A percentile compares a stretch with the other conserved stretches of the same genome.
phyloP scores from a whole-genome alignment of 2,888 invertebrate genomes.

The Oligia fasciuncula region DNA sequence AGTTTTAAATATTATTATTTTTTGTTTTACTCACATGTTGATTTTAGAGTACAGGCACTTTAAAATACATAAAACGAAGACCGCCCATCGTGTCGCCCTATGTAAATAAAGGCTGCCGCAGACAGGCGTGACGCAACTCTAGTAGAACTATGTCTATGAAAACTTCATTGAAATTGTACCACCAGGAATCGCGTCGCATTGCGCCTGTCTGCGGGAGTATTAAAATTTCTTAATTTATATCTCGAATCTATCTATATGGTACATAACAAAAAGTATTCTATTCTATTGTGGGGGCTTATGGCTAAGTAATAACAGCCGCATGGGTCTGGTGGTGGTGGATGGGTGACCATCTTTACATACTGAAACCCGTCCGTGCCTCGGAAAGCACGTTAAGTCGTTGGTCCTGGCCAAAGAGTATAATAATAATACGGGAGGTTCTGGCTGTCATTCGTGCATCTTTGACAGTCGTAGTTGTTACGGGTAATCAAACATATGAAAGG shows the following conservation, averaged over 20 bases:
- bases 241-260: not conserved
- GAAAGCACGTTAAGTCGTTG: too few species aligned
- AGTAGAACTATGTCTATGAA: not conserved
- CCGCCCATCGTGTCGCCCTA: too few species aligned
- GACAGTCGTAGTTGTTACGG: too few species aligned
- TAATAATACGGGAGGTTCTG: too few species aligned
- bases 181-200: not conserved
- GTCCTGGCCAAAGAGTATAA: too few species aligned
- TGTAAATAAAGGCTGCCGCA: not conserved
- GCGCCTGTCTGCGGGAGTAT: not conserved
- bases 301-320: not conserved
- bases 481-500: too few species aligned
- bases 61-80: not conserved
- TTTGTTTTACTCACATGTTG: not conserved
- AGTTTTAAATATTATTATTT: not conserved
- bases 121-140: too few species aligned
- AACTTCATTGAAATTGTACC: not conserved
- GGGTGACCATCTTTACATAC: too few species aligned
- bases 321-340: not conserved
- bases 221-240: not conserved
- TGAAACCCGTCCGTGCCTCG: too few species aligned
- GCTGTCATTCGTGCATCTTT: too few species aligned
- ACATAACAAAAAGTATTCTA: not conserved
- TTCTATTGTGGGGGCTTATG: not conserved
- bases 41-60: not conserved